Percentiles rank a stretch among this genome's conserved stretches.
Conservation (phyloP, 2,113 vertebrate genomes). For the Sakesphorus luctuosus region DNA sequence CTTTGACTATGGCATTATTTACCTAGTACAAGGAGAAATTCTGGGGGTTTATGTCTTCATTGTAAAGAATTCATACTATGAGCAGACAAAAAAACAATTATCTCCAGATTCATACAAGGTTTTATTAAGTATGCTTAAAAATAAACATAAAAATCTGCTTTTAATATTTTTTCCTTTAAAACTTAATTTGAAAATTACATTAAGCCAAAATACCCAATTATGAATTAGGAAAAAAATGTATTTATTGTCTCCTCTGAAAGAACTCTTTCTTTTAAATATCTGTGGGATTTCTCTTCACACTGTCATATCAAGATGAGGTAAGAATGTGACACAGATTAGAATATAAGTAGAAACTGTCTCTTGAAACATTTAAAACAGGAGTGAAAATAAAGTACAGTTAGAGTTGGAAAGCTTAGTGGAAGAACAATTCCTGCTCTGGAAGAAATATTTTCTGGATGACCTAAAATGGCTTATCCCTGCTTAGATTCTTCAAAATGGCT, state of each 20-base stretch:
- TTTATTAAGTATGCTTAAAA: neutral
- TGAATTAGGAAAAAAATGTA: neutral
- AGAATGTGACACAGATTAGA: neutral
- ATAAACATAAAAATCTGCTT: neutral
- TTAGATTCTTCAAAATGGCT: neutral
- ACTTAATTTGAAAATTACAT: neutral
- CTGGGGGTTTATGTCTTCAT: fast-evolving
- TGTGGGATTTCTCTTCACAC: neutral
- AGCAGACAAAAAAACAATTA: neutral
- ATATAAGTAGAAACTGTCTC: neutral
- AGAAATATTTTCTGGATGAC: neutral
- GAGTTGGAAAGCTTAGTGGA: neutral
- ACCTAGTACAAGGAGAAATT: neutral
- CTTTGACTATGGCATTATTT: neutral
- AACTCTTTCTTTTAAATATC: neutral
- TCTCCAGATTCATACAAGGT: neutral
- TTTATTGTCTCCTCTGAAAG: neutral
- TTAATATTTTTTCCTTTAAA: neutral
- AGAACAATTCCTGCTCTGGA: neutral
- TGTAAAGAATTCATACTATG: neutral
- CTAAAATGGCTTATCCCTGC: neutral
- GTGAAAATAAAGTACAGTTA: neutral
- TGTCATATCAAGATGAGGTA: neutral
- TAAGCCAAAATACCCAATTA: neutral
- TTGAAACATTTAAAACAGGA: neutral